phyloP scores from a whole-genome alignment of 2,888 invertebrate species.

The Caradrina clavipalpis region DNA sequence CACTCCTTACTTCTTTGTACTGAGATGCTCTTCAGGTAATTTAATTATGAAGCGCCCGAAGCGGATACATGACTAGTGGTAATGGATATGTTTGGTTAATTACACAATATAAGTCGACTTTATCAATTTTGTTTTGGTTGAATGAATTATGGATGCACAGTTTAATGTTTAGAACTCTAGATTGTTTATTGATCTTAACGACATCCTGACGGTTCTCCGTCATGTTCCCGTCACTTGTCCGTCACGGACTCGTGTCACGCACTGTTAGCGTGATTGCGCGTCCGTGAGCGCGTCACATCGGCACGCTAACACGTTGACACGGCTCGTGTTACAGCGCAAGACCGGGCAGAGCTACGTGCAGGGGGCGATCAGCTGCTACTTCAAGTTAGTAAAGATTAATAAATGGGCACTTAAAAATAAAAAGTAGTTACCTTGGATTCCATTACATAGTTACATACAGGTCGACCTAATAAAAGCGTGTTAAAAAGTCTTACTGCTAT shows the following conservation, averaged over 20 bases:
- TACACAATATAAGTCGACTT: not conserved
- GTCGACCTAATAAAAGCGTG: no score
- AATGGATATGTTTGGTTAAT: not conserved
- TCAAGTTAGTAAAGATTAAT: not conserved
- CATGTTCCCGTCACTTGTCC: not conserved
- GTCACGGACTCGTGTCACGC: slow-evolving; percentile 11
- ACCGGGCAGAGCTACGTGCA: not conserved
- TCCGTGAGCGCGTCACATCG: slow-evolving; percentile 11
- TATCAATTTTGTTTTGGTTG: not conserved
- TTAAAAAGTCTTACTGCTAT: not conserved
- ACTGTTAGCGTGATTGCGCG: slow-evolving; percentile 28
- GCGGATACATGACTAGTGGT: slow-evolving; percentile 1
- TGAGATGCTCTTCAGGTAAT: slow-evolving; percentile 19
- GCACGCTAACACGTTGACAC: slow-evolving; percentile 6
- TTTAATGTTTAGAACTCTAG: not conserved
- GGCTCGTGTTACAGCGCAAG: not conserved
- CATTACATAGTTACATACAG: no score
- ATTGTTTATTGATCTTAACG: not conserved
- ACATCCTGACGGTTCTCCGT: not conserved
- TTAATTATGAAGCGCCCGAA: slow-evolving; percentile 30
- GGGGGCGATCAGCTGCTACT: not conserved
- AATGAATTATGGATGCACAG: not conserved
- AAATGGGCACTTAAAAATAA: not conserved
- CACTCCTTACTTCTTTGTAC: slow-evolving; percentile 1
- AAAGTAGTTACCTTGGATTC: no score